Evolutionary conservation across 2,113 vertebrate species (phyloP), one percentile per base, ranked within the genome.

Genomic region (Phocoena sinus): DNA sequence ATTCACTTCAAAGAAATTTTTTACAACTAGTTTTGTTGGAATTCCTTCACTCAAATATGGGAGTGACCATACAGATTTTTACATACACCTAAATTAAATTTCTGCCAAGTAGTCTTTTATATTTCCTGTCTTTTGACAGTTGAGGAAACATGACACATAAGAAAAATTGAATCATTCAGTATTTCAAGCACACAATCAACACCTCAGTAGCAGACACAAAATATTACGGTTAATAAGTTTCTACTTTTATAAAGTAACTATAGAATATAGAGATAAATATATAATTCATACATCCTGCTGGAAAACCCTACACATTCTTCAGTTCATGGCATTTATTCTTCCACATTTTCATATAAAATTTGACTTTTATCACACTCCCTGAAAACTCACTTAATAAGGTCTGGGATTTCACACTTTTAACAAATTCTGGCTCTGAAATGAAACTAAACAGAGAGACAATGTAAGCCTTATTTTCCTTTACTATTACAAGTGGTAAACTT

Each of bases 241-340:
- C 47, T 80, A 47, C 68, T 91, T 97, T 91, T 67, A 86, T 86
- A 83, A 97, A 97, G 50, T 89, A 94, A 90, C 21, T 47, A 82
- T 14, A 53, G 33, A 91, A 98, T 58, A 84, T 25, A 97, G 90
- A 98, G 95, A 98, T 97, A 97, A 97, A 97, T 86, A 94, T 88
- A 89, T 97, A 98, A 98, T 98, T 98, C 97, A 98, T 98, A 98
- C 63, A 97, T 97, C 94, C 98, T 98, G 86, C 89, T 97, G 97
- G 80, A 31, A 93, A 79, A 95, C 58, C 28, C 38, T 71, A 84
- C 12, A 83, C 87, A 96, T 73, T 85, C 47, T 76, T 83, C 62
- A 81, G 23, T 73, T 88, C 20, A 65, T 60, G 58, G 13, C 53
- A 93, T 91, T 83, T 93, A 91, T 91, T 63, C 44, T 25, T 87